These are phyloP conservation scores for Lagodon rhomboides DNA, from an alignment of 2,797 vertebrate species.

Conservation along the genomic window DNA sequence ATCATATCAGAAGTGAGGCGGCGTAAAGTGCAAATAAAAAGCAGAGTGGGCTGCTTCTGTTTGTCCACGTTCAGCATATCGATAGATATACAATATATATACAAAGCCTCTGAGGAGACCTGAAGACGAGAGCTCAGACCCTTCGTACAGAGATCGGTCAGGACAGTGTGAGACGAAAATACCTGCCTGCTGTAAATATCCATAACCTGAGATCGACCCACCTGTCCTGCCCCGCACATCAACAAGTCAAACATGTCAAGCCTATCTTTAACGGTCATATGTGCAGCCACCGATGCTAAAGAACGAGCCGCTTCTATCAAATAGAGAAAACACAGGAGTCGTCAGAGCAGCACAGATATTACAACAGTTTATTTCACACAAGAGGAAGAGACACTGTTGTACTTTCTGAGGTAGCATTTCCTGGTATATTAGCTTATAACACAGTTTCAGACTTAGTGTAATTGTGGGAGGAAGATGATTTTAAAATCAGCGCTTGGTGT, in stretches of 20 bases:
- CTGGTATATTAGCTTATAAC: not conserved
- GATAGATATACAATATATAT: slow-evolving; percentile 2
- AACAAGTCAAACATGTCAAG: not conserved
- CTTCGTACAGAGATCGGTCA: not conserved
- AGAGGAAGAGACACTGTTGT: not conserved
- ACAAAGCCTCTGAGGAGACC: not conserved
- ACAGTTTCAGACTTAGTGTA: not conserved
- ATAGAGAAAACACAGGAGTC: not conserved
- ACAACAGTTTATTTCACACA: not conserved
- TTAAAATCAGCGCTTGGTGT: not conserved
- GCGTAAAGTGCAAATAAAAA: slow-evolving; percentile 36
- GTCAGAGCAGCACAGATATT: not conserved
- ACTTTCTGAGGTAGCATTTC: not conserved
- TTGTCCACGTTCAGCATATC: slow-evolving; percentile 27
- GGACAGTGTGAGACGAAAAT: not conserved
- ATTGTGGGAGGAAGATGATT: not conserved
- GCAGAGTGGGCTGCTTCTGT: slow-evolving; percentile 21
- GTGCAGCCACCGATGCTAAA: not conserved
- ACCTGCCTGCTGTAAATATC: slow-evolving; percentile 40
- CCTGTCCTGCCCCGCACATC: not conserved
- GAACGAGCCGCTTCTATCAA: not conserved
- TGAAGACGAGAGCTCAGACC: not conserved
- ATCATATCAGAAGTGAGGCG: slow-evolving; percentile 42
- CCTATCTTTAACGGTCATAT: not conserved
- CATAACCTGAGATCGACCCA: not conserved